A percentile compares a stretch with the other conserved stretches of the same genome.
Evolutionary conservation across 2,888 invertebrate genomes (phyloP).

Genomic region (Himalopsyche tibetana): DNA sequence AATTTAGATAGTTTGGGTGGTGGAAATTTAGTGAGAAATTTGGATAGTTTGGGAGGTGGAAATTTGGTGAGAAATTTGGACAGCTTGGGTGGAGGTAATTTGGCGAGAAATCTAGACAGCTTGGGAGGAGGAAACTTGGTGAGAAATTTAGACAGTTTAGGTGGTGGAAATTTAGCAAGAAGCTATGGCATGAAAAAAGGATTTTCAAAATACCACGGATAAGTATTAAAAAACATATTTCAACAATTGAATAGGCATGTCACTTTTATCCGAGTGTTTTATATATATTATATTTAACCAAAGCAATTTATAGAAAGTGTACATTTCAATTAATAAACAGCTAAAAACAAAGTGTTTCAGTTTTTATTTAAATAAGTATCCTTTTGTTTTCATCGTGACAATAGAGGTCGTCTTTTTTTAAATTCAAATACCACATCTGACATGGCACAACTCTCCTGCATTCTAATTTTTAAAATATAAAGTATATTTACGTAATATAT

Average conservation of each 20-base stretch:
- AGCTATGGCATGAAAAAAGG: not conserved
- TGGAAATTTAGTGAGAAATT: slow-evolving; percentile 70
- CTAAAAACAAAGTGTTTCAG: not conserved
- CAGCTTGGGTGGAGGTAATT: slow-evolving; percentile 74
- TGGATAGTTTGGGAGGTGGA: slow-evolving; percentile 72
- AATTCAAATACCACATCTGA: not conserved
- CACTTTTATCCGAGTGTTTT: not conserved
- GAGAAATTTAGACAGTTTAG: slow-evolving; percentile 69
- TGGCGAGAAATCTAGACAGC: slow-evolving; percentile 68
- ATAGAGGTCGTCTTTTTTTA: not conserved
- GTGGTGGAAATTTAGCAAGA: slow-evolving; percentile 66
- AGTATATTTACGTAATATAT: no score
- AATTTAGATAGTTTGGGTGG: slow-evolving; percentile 74
- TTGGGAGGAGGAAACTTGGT: slow-evolving; percentile 66
- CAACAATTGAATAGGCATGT: not conserved
- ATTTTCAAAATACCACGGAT: not conserved
- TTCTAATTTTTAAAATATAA: slow-evolving; percentile 5
- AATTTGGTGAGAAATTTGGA: slow-evolving; percentile 71
- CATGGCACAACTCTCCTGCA: not conserved
- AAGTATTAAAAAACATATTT: not conserved
- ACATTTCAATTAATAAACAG: slow-evolving; percentile 31
- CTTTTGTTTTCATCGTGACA: not conserved
- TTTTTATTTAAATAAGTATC: not conserved
- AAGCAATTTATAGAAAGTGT: slow-evolving; percentile 27
- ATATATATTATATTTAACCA: slow-evolving; percentile 11